phyloP scores from a whole-genome alignment of 2,797 vertebrate species.

The Muraenolepis orangiensis region DNA sequence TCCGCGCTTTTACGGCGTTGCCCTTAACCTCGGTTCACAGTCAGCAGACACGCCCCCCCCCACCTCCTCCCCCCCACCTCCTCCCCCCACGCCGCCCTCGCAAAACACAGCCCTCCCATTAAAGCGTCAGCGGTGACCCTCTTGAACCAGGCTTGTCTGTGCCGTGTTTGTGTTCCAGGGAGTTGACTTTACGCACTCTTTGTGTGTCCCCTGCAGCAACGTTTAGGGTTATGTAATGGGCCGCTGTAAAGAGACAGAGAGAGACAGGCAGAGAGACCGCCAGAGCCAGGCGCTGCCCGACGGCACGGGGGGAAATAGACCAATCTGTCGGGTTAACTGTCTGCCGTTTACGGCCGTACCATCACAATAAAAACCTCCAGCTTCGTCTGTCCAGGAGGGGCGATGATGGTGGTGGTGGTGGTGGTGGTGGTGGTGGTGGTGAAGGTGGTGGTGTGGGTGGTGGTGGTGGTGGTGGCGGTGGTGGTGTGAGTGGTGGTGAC shows the following conservation, averaged over 20 bases:
- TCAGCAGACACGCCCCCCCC: background rate
- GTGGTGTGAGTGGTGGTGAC: too few relatives aligned
- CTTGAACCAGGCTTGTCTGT: constrained; percentile 20
- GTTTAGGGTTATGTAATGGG: constrained; percentile 22
- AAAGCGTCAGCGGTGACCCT: constrained; percentile 13
- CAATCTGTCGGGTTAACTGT: background rate
- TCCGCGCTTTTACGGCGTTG: too few relatives aligned
- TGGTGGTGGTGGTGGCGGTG: background rate
- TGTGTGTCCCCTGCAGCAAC: constrained; percentile 22
- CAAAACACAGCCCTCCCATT: constrained; percentile 3
- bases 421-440: background rate
- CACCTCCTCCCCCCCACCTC: too few relatives aligned
- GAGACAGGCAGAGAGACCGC: too few relatives aligned
- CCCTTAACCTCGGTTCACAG: constrained; percentile 23
- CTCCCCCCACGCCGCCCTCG: background rate
- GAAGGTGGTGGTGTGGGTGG: too few relatives aligned
- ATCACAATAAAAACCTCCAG: constrained; percentile 1
- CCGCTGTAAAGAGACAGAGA: constrained; percentile 28
- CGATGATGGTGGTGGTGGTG: too few relatives aligned
- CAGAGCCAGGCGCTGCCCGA: constrained; percentile 8
- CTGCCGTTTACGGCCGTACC: background rate
- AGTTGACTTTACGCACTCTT: constrained; percentile 28
- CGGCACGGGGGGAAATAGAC: constrained; percentile 7
- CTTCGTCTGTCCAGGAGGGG: background rate
- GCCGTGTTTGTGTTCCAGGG: constrained; percentile 32